Conservation (phyloP, 2,797 vertebrate species). For the Channa striata region DNA sequence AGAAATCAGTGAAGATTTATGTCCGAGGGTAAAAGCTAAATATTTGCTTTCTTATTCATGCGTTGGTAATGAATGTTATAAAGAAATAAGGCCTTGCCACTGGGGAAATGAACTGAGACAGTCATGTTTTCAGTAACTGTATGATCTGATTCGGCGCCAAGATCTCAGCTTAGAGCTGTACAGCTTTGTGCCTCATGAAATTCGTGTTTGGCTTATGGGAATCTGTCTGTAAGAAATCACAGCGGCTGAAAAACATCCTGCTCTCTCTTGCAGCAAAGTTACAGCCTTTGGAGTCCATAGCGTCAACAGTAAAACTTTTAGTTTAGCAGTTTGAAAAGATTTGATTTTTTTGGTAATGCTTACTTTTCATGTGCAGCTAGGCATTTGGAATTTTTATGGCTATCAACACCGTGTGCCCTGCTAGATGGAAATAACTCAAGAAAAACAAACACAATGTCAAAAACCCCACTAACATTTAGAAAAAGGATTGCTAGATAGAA, state of each 20-base stretch:
- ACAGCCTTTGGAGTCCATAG: not conserved
- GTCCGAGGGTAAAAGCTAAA: constrained; percentile 30
- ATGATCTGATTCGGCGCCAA: constrained; percentile 55
- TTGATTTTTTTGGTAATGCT: not conserved
- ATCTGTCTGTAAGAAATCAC: constrained; percentile 42
- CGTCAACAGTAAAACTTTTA: not conserved
- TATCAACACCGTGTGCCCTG: not conserved
- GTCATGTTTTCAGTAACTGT: constrained; percentile 55
- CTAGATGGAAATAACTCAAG: not conserved
- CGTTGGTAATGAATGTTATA: constrained; percentile 32
- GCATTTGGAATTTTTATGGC: not conserved
- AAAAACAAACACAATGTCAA: not conserved
- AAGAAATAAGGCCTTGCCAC: constrained; percentile 44
- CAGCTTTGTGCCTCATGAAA: constrained; percentile 35
- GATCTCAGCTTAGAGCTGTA: constrained; percentile 51
- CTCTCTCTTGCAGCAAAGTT: constrained; percentile 3
- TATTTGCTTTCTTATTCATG: constrained; percentile 44
- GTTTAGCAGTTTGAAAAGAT: constrained; percentile 9
- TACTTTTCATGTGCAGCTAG: not conserved
- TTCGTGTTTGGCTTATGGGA: constrained; percentile 39
- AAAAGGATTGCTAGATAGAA: too few relatives aligned
- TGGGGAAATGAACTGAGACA: constrained; percentile 37
- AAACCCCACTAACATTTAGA: too few relatives aligned
- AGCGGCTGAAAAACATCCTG: constrained; percentile 22
- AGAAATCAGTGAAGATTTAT: constrained; percentile 29